phyloP scores from a whole-genome alignment of 2,113 vertebrate species.

The Elachura formosa region DNA sequence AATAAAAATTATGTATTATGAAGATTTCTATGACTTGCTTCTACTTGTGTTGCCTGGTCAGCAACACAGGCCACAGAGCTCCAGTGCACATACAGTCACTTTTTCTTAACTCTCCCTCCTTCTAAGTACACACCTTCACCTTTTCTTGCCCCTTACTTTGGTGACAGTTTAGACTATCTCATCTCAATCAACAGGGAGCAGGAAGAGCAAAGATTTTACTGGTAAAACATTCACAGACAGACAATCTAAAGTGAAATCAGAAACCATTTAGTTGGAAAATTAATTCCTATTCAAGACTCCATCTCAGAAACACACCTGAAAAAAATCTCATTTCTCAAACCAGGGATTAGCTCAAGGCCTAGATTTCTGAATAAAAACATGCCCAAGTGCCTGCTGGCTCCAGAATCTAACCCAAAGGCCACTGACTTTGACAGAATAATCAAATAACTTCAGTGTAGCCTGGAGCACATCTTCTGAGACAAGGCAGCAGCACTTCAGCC shows the following conservation, averaged over 20 bases:
- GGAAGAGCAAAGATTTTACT: neutral
- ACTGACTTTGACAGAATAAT: neutral
- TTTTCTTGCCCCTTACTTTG: neutral
- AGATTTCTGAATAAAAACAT: neutral
- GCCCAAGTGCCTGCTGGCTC: neutral
- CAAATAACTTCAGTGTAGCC: neutral
- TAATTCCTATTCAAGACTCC: neutral
- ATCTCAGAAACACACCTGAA: neutral
- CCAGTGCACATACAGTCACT: neutral
- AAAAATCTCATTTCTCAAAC: neutral
- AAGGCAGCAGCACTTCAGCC: neutral
- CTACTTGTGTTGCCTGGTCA: neutral
- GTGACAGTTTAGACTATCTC: no score
- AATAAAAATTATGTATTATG: slow-evolving; percentile 33
- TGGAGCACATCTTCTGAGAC: neutral
- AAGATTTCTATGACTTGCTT: neutral
- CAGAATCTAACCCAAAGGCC: neutral
- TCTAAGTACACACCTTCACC: neutral
- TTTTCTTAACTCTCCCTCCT: neutral
- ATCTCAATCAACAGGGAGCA: neutral
- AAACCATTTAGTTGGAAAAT: neutral
- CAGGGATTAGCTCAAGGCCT: neutral
- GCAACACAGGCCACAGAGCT: neutral
- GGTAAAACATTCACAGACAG: neutral
- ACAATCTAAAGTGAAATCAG: neutral